phyloP scores from a whole-genome alignment of 1,140 invertebrate genomes.

The Calycopis cecrops region DNA sequence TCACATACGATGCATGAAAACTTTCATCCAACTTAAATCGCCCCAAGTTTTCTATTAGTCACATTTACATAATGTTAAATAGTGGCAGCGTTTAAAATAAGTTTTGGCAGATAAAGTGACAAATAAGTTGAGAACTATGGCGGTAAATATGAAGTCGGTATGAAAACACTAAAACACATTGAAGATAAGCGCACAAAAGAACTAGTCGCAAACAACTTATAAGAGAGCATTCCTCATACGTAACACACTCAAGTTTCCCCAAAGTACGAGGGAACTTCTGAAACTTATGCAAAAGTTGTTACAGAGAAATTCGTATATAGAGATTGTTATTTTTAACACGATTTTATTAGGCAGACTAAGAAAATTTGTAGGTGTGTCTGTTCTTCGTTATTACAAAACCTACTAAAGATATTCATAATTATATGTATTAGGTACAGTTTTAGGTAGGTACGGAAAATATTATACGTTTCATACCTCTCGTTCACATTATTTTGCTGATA shows the following conservation, averaged over 20 bases:
- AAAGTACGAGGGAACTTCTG: conserved; percentile 10
- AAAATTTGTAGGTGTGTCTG: no score
- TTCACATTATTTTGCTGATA: no score
- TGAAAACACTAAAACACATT: conserved; percentile 7
- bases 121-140: conserved; percentile 1
- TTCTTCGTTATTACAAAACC: no score
- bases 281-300: conserved; percentile 17
- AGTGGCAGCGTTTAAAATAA: not conserved
- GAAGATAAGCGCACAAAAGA: conserved; percentile 21
- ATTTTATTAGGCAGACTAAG: no score
- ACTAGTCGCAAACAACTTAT: conserved; percentile 14
- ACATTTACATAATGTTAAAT: not conserved
- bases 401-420: no score
- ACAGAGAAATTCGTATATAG: not conserved
- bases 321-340: not conserved
- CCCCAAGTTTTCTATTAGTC: no score
- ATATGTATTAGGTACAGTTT: no score
- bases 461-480: no score
- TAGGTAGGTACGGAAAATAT: no score
- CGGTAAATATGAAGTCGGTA: not conserved
- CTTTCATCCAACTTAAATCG: no score
- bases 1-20: no score
- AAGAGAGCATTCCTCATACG: conserved; percentile 21
- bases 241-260: conserved; percentile 12
- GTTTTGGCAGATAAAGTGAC: conserved; percentile 2